Percentiles rank a stretch among this genome's conserved stretches.
Evolutionary conservation across 2,113 vertebrate genomes (phyloP).

Genomic region (Lagopus muta): DNA sequence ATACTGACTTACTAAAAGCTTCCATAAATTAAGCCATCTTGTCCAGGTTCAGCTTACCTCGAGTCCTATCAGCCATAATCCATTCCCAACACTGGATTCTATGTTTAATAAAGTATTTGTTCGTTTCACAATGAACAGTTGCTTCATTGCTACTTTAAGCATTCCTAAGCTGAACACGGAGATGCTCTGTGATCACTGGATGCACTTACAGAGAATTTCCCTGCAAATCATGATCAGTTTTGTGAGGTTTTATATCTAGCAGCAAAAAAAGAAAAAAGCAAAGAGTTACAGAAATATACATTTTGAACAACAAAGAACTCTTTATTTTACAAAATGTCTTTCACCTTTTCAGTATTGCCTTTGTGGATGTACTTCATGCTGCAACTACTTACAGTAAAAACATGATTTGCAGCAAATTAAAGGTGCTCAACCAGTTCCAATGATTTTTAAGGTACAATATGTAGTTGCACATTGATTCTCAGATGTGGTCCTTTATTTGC

Average conservation of each 20-base stretch:
- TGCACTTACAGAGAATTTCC: constrained; percentile 66
- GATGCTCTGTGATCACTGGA: constrained; percentile 55
- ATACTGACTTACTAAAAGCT: constrained; percentile 75
- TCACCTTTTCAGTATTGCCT: constrained; percentile 76
- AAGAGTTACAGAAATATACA: constrained; percentile 78
- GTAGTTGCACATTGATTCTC: constrained; percentile 75
- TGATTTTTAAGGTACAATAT: constrained; percentile 76
- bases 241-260: constrained; percentile 81
- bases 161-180: constrained; percentile 14
- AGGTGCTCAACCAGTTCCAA: constrained; percentile 68
- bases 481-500: constrained; percentile 81
- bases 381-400: constrained; percentile 75
- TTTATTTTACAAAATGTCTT: constrained; percentile 82
- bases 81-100: constrained; percentile 44
- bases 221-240: constrained; percentile 75
- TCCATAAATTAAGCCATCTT: constrained; percentile 32
- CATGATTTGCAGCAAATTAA: constrained; percentile 79
- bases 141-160: constrained; percentile 62
- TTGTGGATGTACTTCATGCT: constrained; percentile 70
- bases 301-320: constrained; percentile 76
- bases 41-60: constrained; percentile 57
- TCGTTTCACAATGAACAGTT: constrained; percentile 64
- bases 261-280: constrained; percentile 71
- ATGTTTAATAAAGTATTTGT: constrained; percentile 45
- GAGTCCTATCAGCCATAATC: constrained; percentile 59